Evolutionary conservation across 2,888 invertebrate genomes (phyloP), one percentile per base, ranked within the genome.

Genomic region (Masnerella sp.): DNA sequence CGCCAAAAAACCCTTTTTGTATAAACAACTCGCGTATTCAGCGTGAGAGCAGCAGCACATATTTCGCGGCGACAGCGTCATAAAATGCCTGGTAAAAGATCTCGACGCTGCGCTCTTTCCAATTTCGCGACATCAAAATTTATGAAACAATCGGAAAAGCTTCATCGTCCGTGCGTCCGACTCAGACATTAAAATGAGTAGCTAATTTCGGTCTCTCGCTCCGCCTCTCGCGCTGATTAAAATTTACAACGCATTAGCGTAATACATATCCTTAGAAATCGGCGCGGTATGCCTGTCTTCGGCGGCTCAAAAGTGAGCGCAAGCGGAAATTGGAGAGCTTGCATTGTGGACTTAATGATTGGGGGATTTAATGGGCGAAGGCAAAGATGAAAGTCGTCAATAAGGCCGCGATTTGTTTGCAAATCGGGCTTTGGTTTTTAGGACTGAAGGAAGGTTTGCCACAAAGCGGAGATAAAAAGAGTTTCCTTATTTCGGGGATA

Each of bases 171-270:
- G 22, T 22, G 7, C 22, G 22, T 22, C 32, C n/a, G 32, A 32
- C 32, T 32, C 9, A 32, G 11, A 30, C 9, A 32, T n/a, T 32
- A 8, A n/a, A 8, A n/a, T 32, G 4, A 32, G 11, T 32, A 32
- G 4, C n/a, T 32, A n/a, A 32, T 28, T 28, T n/a, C 32, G 8
- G 2, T 11, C 32, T 32, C n/a, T n/a, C 8, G 5, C 9, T n/a
- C 9, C 7, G n/a, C n/a, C 7, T 32, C 9, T 15, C n/a, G n/a
- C 4, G 4, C 8, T 20, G 14, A 42, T 42, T 42, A 42, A 42
- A 42, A 42, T 42, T 42, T 42, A 18, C 42, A 42, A 20, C 42
- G 11, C 42, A 42, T 36, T 36, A 15, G 14, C 18, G 9, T 42
- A 20, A n/a, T n/a, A n/a, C n/a, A 42, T 18, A 42, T 42, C 36